Base-by-base conservation (phyloP, 1,140 invertebrate species). In the Asobara japonica region DNA sequence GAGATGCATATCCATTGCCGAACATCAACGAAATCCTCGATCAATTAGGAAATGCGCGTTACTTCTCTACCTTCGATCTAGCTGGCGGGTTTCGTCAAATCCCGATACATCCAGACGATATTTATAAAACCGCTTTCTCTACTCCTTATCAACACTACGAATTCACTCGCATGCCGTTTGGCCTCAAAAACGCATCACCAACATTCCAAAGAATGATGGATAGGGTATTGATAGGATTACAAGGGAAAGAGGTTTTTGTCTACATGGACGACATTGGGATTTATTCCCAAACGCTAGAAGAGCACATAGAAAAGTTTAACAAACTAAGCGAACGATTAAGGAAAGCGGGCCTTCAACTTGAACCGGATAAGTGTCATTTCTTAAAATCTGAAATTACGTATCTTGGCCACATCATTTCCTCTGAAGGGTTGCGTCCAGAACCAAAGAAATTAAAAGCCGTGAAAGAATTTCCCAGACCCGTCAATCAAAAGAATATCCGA, bases 301-400 rank as follows among this genome's bases (percentile, higher is more conserved):
- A n/a, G 0, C 45, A 16, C 1, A 51, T 51, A 2, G 3, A 51
- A 2, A 51, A 51, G 2, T 51, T 51, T 16, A 20, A 20, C n/a
- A 51, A 51, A 20, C 8, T 51, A 16, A 7, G n/a, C 2, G 45
- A 51, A 3, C n/a, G 45, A 1, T 18, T 56, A 61, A 45, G 51
- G 2, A 25, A 56, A 22, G 22, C 51, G 2, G 51, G 51, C 51
- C n/a, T 56, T 8, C 51, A 56, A 29, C 16, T 68, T 3, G 45
- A 72, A 66, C 71, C 65, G 6, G 71, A 72, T 2, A 72, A 72
- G 20, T 72, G 71, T 33, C 51, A 72, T 16, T 72, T 67, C 27
- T 27, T 72, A 3, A 0, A 60, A 29, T 6, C 2, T 2, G 29
- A 62, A 31, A 31, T 62, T 3, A 16, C 3, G 6, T 62, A 30